Evolutionary conservation across 2,888 invertebrate genomes (phyloP).

Genomic region (Cinara cedri): DNA sequence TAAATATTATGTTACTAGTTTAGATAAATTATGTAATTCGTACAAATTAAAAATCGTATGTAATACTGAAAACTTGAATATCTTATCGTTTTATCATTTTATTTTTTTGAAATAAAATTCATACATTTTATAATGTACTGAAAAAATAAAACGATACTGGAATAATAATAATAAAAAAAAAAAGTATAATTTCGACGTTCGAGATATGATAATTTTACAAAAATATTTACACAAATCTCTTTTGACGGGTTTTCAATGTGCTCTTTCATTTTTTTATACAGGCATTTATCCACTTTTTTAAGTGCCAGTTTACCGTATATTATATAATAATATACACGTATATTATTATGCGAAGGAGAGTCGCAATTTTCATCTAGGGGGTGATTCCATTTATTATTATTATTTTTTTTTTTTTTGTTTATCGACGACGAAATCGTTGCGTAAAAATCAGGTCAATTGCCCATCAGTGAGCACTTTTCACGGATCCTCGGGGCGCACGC

Average conservation of each 20-base stretch:
- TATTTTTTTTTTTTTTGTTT: conserved; percentile 14
- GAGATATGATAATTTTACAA: neutral
- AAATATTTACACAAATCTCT: conserved; percentile 8
- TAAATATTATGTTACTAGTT: too few species aligned
- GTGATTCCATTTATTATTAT: conserved; percentile 35
- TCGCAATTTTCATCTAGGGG: conserved; percentile 44
- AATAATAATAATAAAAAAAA: neutral
- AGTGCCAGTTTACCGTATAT: conserved; percentile 19
- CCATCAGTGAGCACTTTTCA: conserved; percentile 38
- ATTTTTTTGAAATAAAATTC: too few species aligned
- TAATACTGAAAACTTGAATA: too few species aligned
- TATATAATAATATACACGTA: too few species aligned
- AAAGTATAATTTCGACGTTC: neutral
- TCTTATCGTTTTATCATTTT: too few species aligned
- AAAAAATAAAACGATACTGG: too few species aligned
- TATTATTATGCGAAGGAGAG: conserved; percentile 3
- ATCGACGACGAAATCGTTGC: conserved; percentile 24
- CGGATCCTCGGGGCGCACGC: conserved; percentile 26
- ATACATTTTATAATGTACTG: too few species aligned
- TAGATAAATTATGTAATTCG: too few species aligned
- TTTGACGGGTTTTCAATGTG: conserved; percentile 13
- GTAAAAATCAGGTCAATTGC: conserved; percentile 47
- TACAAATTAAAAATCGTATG: too few species aligned
- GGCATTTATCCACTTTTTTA: conserved; percentile 9
- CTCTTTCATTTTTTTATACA: neutral